phyloP scores from a whole-genome alignment of 2,113 vertebrate species.

The Hippolais icterina region DNA sequence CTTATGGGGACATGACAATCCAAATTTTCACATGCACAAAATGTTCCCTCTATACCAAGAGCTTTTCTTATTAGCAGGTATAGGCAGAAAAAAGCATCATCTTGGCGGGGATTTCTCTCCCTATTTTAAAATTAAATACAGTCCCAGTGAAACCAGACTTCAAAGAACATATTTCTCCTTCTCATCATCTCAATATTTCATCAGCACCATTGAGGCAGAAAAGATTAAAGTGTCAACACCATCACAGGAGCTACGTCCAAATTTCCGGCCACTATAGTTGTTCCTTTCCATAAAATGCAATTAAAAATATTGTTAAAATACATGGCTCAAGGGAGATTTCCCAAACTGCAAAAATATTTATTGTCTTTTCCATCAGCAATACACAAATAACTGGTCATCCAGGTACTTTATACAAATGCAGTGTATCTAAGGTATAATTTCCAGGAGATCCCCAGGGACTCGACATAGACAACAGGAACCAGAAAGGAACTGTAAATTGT shows the following conservation, averaged over 20 bases:
- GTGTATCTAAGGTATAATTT: neutral
- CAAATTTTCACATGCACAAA: neutral
- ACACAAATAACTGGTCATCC: neutral
- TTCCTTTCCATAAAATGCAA: neutral
- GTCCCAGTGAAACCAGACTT: neutral
- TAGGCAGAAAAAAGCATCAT: neutral
- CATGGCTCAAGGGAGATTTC: neutral
- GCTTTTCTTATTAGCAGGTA: neutral
- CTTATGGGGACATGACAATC: neutral
- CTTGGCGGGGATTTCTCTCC: accelerated
- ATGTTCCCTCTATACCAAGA: neutral
- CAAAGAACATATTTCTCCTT: neutral
- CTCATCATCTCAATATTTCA: neutral
- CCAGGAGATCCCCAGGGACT: neutral
- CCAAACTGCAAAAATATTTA: neutral
- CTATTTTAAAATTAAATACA: neutral
- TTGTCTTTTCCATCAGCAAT: neutral
- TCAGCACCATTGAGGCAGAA: neutral
- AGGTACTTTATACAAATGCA: neutral
- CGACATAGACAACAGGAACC: neutral
- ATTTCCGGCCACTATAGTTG: neutral
- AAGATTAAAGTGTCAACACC: neutral
- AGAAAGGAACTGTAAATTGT: neutral
- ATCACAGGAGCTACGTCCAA: neutral
- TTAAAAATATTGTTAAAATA: neutral